Evolutionary conservation across 2,888 invertebrate species (phyloP).

Genomic region (Druceiella hillmani): DNA sequence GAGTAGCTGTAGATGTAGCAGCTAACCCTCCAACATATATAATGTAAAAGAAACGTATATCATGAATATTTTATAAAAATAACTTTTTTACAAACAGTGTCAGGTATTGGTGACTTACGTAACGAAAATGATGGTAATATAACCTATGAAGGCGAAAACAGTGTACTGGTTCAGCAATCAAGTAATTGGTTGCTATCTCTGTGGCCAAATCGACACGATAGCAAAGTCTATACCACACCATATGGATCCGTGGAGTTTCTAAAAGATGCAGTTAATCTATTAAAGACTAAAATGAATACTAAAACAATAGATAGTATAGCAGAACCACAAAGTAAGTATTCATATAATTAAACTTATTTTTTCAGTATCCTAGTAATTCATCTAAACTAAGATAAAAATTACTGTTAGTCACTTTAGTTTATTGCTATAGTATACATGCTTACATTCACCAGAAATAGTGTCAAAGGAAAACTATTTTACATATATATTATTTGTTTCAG

Average conservation of each 20-base stretch:
- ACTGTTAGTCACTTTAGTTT: too few species aligned
- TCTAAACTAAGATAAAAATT: too few species aligned
- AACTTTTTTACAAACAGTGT: too few species aligned
- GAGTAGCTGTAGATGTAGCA: too few species aligned
- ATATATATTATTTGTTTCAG: constrained; percentile 42
- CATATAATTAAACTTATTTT: too few species aligned
- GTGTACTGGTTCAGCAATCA: constrained; percentile 80
- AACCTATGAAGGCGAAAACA: constrained; percentile 90
- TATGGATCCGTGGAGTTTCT: constrained; percentile 63
- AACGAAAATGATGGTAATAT: constrained; percentile 82
- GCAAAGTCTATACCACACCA: constrained; percentile 51
- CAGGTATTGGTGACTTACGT: constrained; percentile 68
- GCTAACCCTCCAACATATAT: too few species aligned
- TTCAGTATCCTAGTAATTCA: too few species aligned
- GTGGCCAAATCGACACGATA: constrained; percentile 43
- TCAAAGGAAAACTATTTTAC: too few species aligned
- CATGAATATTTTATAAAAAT: too few species aligned
- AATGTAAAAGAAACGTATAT: too few species aligned
- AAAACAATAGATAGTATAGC: constrained; percentile 44
- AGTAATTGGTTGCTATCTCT: constrained; percentile 76
- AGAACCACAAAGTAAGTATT: constrained; percentile 50
- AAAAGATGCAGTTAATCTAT: constrained; percentile 44
- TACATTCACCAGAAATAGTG: too few species aligned
- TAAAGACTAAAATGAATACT: constrained; percentile 50
- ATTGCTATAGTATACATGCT: too few species aligned